A percentile compares a stretch with the other conserved stretches of the same genome.
These are phyloP conservation scores for Ictalurus furcatus DNA, from an alignment of 2,113 vertebrate species.

Conservation along the genomic window DNA sequence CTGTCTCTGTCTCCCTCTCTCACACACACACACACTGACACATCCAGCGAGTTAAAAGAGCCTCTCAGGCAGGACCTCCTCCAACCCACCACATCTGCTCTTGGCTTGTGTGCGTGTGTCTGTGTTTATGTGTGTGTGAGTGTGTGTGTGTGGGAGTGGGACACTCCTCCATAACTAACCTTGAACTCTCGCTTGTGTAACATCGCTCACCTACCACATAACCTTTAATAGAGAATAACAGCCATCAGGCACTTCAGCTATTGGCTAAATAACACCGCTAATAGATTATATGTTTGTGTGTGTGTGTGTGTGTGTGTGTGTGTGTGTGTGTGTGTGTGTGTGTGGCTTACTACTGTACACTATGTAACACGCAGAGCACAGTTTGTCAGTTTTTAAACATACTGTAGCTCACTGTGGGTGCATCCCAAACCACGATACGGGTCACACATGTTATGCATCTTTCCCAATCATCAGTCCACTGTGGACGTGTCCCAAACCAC, in stretches of 20 bases:
- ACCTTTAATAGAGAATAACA: neutral
- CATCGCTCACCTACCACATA: neutral
- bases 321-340: neutral
- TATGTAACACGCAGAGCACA: neutral
- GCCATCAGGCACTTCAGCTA: neutral
- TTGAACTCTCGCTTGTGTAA: neutral
- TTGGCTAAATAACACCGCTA: constrained; percentile 2
- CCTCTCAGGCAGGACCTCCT: constrained; percentile 8
- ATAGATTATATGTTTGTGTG: constrained; percentile 3
- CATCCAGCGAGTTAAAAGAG: neutral
- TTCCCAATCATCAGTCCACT: neutral
- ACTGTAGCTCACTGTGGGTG: neutral
- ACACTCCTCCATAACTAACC: constrained; percentile 22
- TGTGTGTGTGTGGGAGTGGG: neutral
- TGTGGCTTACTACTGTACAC: neutral
- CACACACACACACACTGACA: neutral
- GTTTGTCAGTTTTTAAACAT: neutral
- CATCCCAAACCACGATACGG: neutral
- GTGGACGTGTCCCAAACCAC: neutral
- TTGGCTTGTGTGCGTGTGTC: neutral
- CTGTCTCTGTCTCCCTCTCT: neutral
- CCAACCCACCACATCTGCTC: neutral
- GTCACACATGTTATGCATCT: neutral
- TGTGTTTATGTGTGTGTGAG: neutral
- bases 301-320: neutral